Evolutionary conservation across 2,113 vertebrate species (phyloP), one percentile per base, ranked within the genome.

Genomic region (Lepus timidus): DNA sequence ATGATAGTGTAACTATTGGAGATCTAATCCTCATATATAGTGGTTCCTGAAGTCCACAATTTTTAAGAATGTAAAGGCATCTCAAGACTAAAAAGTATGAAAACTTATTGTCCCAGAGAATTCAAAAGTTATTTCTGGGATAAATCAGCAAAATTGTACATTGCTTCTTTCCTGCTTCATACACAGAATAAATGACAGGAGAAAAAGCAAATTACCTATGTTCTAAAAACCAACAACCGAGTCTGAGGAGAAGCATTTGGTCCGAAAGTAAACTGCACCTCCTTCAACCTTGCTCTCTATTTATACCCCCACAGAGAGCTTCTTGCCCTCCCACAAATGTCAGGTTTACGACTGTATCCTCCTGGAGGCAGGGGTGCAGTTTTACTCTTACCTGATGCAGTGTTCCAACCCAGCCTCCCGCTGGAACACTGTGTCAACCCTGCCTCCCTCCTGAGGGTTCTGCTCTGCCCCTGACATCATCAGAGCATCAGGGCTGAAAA

Each of bases 401-500:
- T 85, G 93, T 94, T 97, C 94, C 95, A 95, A 92, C 83, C 97
- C 89, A 96, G 81, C 94, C 90, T 95, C 95, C 95, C 44, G 82
- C 94, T 89, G 94, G 80, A 95, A 96, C 95, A 96, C 94, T 94
- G 88, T 91, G 85, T 82, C 87, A 90, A 96, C 91, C 96, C 94
- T 95, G 88, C 94, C 91, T 93, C 93, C 94, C 93, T 94, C 79
- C 88, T 86, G 91, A 90, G 51, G 83, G 74, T 76, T 93, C 95
- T 96, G 78, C 92, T 88, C 94, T 95, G 94, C 88, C 92, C 95
- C 84, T 84, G 95, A 96, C 85, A 96, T 80, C 95, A 96, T 93
- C 96, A 96, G 93, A 96, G 93, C 92, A 93, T 93, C 94, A 94
- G 90, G 90, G 92, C 96, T 96, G 90, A 95, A 96, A 95, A 96